Evolutionary conservation across 2,888 invertebrate species (phyloP).

Genomic region (Sinodicranocentrus sp.): DNA sequence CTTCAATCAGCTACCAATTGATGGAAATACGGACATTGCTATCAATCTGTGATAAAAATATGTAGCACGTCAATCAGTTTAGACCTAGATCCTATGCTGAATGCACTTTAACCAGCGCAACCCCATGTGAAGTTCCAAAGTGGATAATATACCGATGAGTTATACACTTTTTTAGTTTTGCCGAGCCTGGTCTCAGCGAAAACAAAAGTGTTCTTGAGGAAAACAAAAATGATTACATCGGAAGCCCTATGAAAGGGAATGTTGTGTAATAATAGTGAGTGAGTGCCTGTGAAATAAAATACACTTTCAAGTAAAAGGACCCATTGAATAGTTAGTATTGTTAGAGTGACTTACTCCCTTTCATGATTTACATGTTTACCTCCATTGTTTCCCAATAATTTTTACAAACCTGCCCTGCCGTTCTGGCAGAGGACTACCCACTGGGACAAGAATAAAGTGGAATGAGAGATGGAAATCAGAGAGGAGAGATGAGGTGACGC

Average conservation of each 20-base stretch:
- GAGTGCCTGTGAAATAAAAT: conserved; percentile 17
- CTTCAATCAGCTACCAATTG: conserved; percentile 53
- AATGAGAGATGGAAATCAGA: conserved; percentile 27
- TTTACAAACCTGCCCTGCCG: conserved; percentile 44
- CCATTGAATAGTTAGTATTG: conserved; percentile 23
- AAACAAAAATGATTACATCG: conserved; percentile 20
- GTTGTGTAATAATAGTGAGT: conserved; percentile 26
- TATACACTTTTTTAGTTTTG: too few species aligned
- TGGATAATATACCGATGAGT: too few species aligned
- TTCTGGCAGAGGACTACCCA: conserved; percentile 24
- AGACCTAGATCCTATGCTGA: too few species aligned
- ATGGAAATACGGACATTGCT: conserved; percentile 41
- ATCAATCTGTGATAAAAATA: conserved; percentile 33
- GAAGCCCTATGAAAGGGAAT: conserved; percentile 9
- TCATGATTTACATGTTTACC: conserved; percentile 50
- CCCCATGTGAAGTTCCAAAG: too few species aligned
- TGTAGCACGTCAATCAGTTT: too few species aligned
- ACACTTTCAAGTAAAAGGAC: conserved; percentile 13
- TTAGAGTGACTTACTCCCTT: conserved; percentile 45
- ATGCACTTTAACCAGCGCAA: too few species aligned
- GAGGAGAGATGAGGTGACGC: conserved; percentile 35
- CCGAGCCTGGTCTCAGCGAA: too few species aligned
- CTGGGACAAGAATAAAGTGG: conserved; percentile 41
- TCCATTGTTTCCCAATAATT: conserved; percentile 58
- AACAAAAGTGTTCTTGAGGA: not conserved